Evolutionary conservation across 2,113 vertebrate species (phyloP).

Genomic region (Rana temporaria): DNA sequence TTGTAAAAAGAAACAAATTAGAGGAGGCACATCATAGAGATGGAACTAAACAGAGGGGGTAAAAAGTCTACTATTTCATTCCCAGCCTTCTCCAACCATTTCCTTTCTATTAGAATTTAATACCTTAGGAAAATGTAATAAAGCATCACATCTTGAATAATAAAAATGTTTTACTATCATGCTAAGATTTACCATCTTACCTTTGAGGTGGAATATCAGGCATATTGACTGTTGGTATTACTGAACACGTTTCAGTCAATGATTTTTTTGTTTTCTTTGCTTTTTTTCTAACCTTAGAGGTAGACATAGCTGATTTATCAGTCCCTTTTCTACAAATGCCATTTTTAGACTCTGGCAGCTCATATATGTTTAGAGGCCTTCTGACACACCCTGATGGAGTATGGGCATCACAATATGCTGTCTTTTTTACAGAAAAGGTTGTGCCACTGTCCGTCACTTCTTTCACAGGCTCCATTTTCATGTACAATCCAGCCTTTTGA

Average conservation of each 20-base stretch:
- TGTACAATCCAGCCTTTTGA: conserved; percentile 92
- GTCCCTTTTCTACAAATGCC: conserved; percentile 84
- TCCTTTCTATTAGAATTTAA: too few species aligned
- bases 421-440: conserved; percentile 93
- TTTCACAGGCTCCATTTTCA: conserved; percentile 97
- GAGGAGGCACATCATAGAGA: too few species aligned
- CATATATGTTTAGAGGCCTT: conserved; percentile 89
- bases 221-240: conserved; percentile 76
- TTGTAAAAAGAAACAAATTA: too few species aligned
- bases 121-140: too few species aligned
- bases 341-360: conserved; percentile 83
- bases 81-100: too few species aligned
- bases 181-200: conserved; percentile 69
- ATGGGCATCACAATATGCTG: conserved; percentile 93
- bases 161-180: too few species aligned
- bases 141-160: background rate
- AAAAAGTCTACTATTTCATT: too few species aligned
- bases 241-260: conserved; percentile 78
- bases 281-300: conserved; percentile 85
- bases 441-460: conserved; percentile 77
- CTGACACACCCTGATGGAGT: conserved; percentile 87
- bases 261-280: conserved; percentile 86
- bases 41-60: too few species aligned
- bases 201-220: conserved; percentile 90
- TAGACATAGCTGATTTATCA: conserved; percentile 73